phyloP scores from a whole-genome alignment of 2,113 vertebrate species.

The Boulengeromyrus knoepffleri region DNA sequence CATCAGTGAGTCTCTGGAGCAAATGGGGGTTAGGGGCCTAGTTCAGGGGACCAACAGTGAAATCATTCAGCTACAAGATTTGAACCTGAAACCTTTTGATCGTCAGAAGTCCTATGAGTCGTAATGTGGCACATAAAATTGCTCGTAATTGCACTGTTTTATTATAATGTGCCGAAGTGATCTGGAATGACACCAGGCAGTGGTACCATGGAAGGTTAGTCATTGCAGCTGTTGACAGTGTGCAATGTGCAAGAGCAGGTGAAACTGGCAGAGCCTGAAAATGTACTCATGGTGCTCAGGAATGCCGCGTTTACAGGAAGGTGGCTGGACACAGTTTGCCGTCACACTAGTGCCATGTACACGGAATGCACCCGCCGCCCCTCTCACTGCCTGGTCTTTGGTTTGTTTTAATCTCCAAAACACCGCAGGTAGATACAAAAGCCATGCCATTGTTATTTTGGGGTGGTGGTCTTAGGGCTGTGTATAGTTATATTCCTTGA shows the following conservation, averaged over 20 bases:
- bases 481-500: not conserved
- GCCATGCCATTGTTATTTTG: not conserved
- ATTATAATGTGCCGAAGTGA: not conserved
- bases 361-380: not conserved
- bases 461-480: not conserved
- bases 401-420: not conserved
- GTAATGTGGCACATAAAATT: not conserved
- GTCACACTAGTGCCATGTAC: not conserved
- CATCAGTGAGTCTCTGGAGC: not conserved
- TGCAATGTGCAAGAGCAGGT: not conserved
- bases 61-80: not conserved
- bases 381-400: not conserved
- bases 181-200: not conserved
- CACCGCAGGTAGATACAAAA: not conserved
- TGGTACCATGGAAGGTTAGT: not conserved
- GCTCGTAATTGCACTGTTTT: not conserved
- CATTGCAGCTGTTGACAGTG: not conserved
- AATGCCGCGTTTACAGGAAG: not conserved
- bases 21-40: not conserved
- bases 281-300: not conserved
- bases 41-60: not conserved
- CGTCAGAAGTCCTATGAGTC: not conserved
- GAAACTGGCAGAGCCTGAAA: not conserved
- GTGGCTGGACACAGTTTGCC: too few species aligned
- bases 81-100: not conserved